Percentiles rank a stretch among this genome's conserved stretches.
Evolutionary conservation across 2,797 vertebrate genomes (phyloP).

Genomic region (Enoplosus armatus): DNA sequence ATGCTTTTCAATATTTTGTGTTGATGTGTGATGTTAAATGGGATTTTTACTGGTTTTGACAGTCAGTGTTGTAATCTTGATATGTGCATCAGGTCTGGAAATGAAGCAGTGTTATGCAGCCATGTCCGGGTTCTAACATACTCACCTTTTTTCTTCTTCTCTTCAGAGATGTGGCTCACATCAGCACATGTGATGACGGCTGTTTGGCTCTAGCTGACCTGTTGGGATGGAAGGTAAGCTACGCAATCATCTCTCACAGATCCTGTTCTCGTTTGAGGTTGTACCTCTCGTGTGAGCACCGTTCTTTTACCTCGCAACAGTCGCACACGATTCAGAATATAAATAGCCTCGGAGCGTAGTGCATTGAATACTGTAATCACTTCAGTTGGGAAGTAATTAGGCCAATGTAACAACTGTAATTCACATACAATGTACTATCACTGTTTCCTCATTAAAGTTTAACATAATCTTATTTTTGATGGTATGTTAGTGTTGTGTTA

Average conservation of each 20-base stretch:
- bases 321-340: neutral
- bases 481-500: neutral
- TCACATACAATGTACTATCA: neutral
- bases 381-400: neutral
- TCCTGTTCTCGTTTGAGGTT: neutral
- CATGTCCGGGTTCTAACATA: neutral
- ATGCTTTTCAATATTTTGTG: neutral
- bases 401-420: neutral
- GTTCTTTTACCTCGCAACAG: neutral
- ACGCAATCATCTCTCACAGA: neutral
- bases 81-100: neutral
- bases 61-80: neutral
- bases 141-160: neutral
- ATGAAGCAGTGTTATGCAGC: neutral
- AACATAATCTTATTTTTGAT: neutral
- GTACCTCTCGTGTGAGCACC: neutral
- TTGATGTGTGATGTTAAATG: neutral
- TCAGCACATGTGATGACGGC: conserved; percentile 92
- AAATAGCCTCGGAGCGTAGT: neutral
- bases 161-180: conserved; percentile 91
- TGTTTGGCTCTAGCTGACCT: conserved; percentile 91
- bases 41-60: neutral
- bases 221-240: conserved; percentile 92
- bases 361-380: neutral
- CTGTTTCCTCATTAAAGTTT: neutral